Percentiles rank a stretch among this genome's conserved stretches.
These are phyloP conservation scores for Drosophila aff. DNA, from an alignment of 1,140 invertebrate species.

Conservation along the genomic window DNA sequence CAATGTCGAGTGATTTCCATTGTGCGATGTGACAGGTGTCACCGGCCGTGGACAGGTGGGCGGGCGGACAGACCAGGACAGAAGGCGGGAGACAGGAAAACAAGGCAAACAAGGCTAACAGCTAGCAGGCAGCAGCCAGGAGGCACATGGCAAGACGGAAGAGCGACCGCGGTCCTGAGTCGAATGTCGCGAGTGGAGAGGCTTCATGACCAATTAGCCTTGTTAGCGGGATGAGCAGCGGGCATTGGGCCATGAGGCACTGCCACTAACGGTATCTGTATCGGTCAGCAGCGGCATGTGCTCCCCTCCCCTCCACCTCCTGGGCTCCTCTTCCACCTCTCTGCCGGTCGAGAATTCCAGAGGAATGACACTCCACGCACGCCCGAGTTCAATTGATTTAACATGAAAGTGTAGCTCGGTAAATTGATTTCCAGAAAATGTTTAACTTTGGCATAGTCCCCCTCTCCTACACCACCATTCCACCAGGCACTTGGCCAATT, in stretches of 20 bases:
- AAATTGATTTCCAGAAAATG: constrained; percentile 78
- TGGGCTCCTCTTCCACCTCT: neutral
- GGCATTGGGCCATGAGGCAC: constrained; percentile 59
- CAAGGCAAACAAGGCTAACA: constrained; percentile 16
- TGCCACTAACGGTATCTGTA: constrained; percentile 63
- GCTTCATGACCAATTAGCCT: constrained; percentile 83
- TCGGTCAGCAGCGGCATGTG: constrained; percentile 25
- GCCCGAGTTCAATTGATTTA: constrained; percentile 83
- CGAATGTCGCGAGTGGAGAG: constrained; percentile 49
- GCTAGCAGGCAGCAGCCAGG: neutral
- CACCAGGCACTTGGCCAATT: constrained; percentile 42
- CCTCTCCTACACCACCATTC: neutral
- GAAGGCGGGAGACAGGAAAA: constrained; percentile 19
- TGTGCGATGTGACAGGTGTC: constrained; percentile 82
- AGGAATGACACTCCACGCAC: constrained; percentile 74
- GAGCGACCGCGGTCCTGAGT: constrained; percentile 9
- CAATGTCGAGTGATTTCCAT: constrained; percentile 81
- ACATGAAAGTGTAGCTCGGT: constrained; percentile 80
- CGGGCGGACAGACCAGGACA: constrained; percentile 30
- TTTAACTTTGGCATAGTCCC: constrained; percentile 55
- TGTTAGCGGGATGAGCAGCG: constrained; percentile 80
- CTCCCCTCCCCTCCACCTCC: neutral
- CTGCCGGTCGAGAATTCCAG: constrained; percentile 20
- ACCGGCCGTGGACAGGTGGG: constrained; percentile 56
- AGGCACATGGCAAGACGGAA: constrained; percentile 18